These are phyloP conservation scores for Trypoxylus dichotomus DNA, from an alignment of 1,140 invertebrate genomes.

Conservation along the genomic window DNA sequence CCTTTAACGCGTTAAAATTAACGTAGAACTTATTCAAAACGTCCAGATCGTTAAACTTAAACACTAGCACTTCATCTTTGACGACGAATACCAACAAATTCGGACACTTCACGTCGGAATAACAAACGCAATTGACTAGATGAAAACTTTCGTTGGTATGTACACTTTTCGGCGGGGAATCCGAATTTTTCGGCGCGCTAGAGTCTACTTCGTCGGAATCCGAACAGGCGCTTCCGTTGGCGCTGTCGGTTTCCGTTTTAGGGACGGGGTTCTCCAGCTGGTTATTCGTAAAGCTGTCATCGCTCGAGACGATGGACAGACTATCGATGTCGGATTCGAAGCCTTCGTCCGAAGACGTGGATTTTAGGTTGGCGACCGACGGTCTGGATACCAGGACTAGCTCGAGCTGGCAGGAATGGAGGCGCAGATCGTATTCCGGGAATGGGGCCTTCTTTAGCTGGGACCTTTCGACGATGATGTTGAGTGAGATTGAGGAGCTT, in stretches of 20 bases:
- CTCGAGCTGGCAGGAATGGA: slow-evolving; percentile 43
- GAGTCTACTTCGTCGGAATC: slow-evolving; percentile 44
- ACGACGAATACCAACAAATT: slow-evolving; percentile 52
- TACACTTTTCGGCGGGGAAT: background rate
- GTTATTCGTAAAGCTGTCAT: slow-evolving; percentile 46
- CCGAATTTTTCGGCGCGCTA: slow-evolving; percentile 32
- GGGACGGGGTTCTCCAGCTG: slow-evolving; percentile 31
- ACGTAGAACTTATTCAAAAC: slow-evolving; percentile 47
- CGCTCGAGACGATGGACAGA: slow-evolving; percentile 50
- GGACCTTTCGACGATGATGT: slow-evolving; percentile 49
- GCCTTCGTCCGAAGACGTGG: slow-evolving; percentile 48
- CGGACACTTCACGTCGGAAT: slow-evolving; percentile 50
- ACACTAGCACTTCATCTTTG: slow-evolving; percentile 50
- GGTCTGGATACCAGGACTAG: slow-evolving; percentile 37
- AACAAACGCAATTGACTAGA: slow-evolving; percentile 53
- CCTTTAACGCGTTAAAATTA: slow-evolving; percentile 51
- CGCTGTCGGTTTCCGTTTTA: slow-evolving; percentile 49
- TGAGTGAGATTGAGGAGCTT: slow-evolving; percentile 42
- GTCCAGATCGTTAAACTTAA: slow-evolving; percentile 49
- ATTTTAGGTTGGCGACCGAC: slow-evolving; percentile 28
- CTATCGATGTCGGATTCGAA: slow-evolving; percentile 55
- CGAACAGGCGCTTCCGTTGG: slow-evolving; percentile 51
- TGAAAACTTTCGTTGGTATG: slow-evolving; percentile 43
- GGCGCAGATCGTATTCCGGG: slow-evolving; percentile 45
- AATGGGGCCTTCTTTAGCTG: slow-evolving; percentile 39